Conservation (phyloP, 2,888 invertebrate species). For the Cosmorhoe ocellata region DNA sequence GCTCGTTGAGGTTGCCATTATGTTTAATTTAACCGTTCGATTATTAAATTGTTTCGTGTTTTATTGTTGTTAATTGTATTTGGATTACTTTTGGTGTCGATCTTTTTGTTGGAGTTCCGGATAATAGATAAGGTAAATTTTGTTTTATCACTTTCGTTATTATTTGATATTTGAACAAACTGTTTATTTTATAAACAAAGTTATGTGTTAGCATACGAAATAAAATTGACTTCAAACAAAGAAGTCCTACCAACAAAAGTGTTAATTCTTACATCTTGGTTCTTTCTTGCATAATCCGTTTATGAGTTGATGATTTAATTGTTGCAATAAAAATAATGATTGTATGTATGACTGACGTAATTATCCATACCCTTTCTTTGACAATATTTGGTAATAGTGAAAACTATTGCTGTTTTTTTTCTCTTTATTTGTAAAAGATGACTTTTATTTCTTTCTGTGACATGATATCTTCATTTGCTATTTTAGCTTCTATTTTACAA, state of each 20-base stretch:
- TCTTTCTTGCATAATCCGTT: constrained; percentile 37
- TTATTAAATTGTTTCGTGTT: constrained; percentile 70
- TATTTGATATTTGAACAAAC: constrained; percentile 5
- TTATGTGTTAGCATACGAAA: background rate
- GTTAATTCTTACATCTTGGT: constrained; percentile 23
- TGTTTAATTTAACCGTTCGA: constrained; percentile 76
- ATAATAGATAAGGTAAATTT: constrained; percentile 51
- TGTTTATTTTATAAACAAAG: constrained; percentile 2
- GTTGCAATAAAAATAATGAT: constrained; percentile 35
- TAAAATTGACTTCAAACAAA: constrained; percentile 26
- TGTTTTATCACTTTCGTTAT: constrained; percentile 30
- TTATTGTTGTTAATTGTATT: constrained; percentile 53
- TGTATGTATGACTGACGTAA: constrained; percentile 32
- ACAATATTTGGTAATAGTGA: constrained; percentile 25
- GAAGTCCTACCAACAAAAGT: constrained; percentile 27
- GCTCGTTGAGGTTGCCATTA: constrained; percentile 72
- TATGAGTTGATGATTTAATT: constrained; percentile 33
- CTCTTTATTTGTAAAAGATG: no score
- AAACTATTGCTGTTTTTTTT: background rate
- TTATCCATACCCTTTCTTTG: constrained; percentile 26
- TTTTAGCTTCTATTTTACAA: no score
- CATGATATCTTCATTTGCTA: no score
- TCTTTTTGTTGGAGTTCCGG: constrained; percentile 51
- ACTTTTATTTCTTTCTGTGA: no score
- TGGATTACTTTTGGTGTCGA: constrained; percentile 48